Percentiles rank a stretch among this genome's conserved stretches.
These are phyloP conservation scores for Tachyglossus aculeatus DNA, from an alignment of 2,797 vertebrate species.

Conservation along the genomic window DNA sequence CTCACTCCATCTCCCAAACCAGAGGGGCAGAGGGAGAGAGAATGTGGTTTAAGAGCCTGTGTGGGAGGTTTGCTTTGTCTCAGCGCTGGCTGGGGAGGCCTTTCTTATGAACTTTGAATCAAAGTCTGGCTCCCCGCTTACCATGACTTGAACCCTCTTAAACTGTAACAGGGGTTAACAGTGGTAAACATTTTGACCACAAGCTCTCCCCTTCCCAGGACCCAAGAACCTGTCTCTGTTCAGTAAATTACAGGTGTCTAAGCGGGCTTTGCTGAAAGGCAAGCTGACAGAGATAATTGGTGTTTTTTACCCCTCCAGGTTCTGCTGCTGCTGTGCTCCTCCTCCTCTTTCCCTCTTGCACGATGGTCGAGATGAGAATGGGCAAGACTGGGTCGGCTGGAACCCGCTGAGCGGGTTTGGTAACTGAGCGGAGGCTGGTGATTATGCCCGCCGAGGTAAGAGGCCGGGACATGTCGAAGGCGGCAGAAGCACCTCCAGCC, in stretches of 20 bases:
- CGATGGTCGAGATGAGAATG: background rate
- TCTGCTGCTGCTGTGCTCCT: background rate
- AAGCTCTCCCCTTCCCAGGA: conserved; percentile 22
- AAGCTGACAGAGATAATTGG: conserved; percentile 51
- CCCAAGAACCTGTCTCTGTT: conserved; percentile 31
- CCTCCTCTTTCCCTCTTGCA: conserved; percentile 40
- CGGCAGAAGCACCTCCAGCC: background rate
- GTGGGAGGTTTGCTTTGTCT: background rate
- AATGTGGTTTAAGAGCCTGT: background rate
- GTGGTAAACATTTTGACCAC: conserved; percentile 10
- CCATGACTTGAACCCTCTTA: conserved; percentile 22
- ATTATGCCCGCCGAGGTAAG: background rate
- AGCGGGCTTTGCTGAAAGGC: conserved; percentile 30
- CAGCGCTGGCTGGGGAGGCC: background rate
- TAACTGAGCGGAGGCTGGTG: conserved; percentile 5
- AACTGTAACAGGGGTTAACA: conserved; percentile 40
- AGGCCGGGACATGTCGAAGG: background rate
- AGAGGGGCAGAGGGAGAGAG: no score
- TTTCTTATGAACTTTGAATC: background rate
- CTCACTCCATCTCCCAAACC: no score
- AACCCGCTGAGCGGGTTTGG: conserved; percentile 60
- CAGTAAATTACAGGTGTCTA: conserved; percentile 58
- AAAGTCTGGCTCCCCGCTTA: background rate
- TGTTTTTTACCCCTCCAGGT: conserved; percentile 52
- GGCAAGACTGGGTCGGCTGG: conserved; percentile 20